Conservation (phyloP, 2,113 vertebrate species). For the Recurvirostra avosetta region DNA sequence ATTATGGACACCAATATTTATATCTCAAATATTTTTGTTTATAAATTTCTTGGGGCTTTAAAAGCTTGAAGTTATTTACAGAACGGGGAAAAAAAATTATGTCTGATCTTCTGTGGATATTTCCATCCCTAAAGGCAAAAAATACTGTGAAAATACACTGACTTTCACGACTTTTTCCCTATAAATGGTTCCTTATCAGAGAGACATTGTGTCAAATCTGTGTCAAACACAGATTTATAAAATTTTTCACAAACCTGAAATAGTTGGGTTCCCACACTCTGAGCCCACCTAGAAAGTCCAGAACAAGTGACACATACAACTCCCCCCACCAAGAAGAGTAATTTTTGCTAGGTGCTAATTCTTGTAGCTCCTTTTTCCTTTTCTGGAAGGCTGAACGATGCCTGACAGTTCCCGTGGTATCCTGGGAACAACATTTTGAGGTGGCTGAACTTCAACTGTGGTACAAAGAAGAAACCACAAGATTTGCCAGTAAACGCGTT, state of each 20-base stretch:
- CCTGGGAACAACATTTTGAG: neutral
- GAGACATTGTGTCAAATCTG: neutral
- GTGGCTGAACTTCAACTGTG: neutral
- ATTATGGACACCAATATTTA: neutral
- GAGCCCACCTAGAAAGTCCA: neutral
- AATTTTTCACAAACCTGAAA: neutral
- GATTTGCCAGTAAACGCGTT: neutral
- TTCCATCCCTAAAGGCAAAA: neutral
- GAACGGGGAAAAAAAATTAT: neutral
- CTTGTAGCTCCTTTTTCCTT: neutral
- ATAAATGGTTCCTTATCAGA: neutral
- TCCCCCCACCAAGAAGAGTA: neutral
- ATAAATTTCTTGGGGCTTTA: neutral
- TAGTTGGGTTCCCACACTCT: neutral
- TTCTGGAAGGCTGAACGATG: neutral
- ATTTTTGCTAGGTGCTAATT: neutral
- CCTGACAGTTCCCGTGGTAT: neutral
- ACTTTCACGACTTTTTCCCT: neutral
- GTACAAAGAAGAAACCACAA: neutral
- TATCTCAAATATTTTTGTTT: neutral
- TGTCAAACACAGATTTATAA: neutral
- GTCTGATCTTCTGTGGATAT: neutral
- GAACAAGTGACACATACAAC: neutral
- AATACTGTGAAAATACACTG: neutral
- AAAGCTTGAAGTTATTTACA: neutral